Base-by-base conservation (phyloP, 2,797 vertebrate genomes). In the Chloroceryle inda region DNA sequence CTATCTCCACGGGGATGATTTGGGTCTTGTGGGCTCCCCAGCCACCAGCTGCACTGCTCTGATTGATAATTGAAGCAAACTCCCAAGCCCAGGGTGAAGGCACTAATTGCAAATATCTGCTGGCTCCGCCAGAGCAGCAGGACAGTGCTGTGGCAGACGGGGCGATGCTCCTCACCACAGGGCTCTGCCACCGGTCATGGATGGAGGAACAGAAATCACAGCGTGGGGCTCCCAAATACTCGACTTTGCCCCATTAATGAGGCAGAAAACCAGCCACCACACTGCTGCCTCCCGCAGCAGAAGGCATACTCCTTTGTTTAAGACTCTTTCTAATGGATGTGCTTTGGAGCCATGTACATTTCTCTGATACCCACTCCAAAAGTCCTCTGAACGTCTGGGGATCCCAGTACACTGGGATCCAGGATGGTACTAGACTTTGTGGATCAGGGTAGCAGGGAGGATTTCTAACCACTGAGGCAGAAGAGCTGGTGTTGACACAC, bases 91-190 rank as follows among this genome's bases (percentile, higher is more conserved):
- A 26, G 33, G 69, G 56, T 26, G 3, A 59, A 92, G 50, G 85
- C n/a, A 85, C 72, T 96, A 79, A 97, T 73, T 94, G 92, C 83
- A 93, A 77, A 78, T 38, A 81, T 35, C n/a, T 49, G 29, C n/a
- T 63, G 74, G 77, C 88, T 92, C 84, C 14, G 37, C 81, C 1
- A 0, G 91, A 88, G 73, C 6, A 6, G 67, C 76, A 68, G 52
- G 63, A 71, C 37, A 78, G 73, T 2, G 5, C 73, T 81, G 81
- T 0, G 13, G 67, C 85, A 83, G 82, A 58, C 10, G 3, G 40
- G n/a, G 71, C 15, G 47, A 52, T 23, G 24, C 45, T 66, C 23
- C 64, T 78, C 6, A 10, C 27, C 3, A 29, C 26, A 78, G 78
- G 62, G 45, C 15, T 68, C 33, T 82, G 59, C 38, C 33, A 2